Evolutionary conservation across 2,888 invertebrate genomes (phyloP), one percentile per base, ranked within the genome.

Genomic region (Gymnocheta viridis): DNA sequence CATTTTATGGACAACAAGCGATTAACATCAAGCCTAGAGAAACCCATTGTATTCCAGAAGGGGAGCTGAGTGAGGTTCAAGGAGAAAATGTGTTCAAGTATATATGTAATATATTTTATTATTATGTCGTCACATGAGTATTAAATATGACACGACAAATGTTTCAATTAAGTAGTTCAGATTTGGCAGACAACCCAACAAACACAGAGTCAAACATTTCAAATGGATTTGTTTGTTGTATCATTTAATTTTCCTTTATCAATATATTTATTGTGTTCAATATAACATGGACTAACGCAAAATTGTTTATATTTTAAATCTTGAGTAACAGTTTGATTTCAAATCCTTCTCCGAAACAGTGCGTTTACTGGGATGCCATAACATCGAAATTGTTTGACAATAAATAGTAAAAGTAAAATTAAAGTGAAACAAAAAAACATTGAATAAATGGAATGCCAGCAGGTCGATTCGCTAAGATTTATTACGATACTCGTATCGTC

Each of bases 1-100:
- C 14, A n/a, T 41, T 62, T 58, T 70, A 77, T 44, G 58, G 27
- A 64, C 19, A 49, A 56, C 4, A 51, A 51, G 35, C 22, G 49
- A 24, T 19, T 41, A 38, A n/a, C 58, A 72, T 41, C 32, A 67
- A 58, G 27, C 47, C 27, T 69, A 60, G 60, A 60, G 22, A n/a
- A 22, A 19, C 3, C 24, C 44, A 66, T 38, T 56, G 44, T 19
- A 22, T 12, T 27, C 19, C 35, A 49, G 24, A 29, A 35, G 54
- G 24, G 56, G 38, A 6, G 24, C 3, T 49, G 38, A 38, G 2
- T 49, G 38, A 38, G 2, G 38, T 14, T 56, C 44, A 38, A 74
- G 27, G 56, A 58, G 73, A 44, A 19, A 35, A 38, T n/a, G 29
- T 60, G 19, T 54, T 35, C 32, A n/a, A n/a, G n/a, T n/a, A n/a